Conservation (phyloP, 2,888 invertebrate species). For the Gerris lacustris region DNA sequence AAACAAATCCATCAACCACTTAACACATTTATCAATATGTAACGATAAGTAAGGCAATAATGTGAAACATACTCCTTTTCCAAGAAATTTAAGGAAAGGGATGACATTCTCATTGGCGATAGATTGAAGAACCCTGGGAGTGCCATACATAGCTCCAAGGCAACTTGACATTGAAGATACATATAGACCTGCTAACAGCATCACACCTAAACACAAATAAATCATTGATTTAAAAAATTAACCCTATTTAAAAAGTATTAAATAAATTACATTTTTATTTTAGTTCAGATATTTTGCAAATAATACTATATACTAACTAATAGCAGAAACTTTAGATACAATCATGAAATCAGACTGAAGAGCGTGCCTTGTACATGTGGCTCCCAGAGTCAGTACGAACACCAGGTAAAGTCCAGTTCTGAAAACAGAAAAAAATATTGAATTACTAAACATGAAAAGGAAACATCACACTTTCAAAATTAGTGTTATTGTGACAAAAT, state of each 20-base stretch:
- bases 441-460: neutral
- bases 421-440: constrained; percentile 33
- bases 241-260: neutral
- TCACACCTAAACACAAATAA: constrained; percentile 40
- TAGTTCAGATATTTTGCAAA: neutral
- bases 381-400: constrained; percentile 79
- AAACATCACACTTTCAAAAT: neutral
- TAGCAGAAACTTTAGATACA: constrained; percentile 76
- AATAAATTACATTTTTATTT: constrained; percentile 1
- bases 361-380: constrained; percentile 62
- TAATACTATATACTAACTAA: constrained; percentile 39
- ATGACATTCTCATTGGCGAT: constrained; percentile 92
- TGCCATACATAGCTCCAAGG: constrained; percentile 90
- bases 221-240: constrained; percentile 8
- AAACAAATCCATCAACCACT: too few relatives aligned
- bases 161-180: constrained; percentile 93
- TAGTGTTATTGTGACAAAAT: too few relatives aligned
- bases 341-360: constrained; percentile 77
- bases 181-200: constrained; percentile 82
- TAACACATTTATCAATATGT: too few relatives aligned
- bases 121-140: constrained; percentile 85
- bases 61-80: constrained; percentile 65
- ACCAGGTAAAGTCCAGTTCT: constrained; percentile 78
- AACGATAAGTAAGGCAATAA: too few relatives aligned
- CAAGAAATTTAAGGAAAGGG: constrained; percentile 72